Base-by-base conservation (phyloP, 1,140 invertebrate species). In the Maconellicoccus hirsutus region DNA sequence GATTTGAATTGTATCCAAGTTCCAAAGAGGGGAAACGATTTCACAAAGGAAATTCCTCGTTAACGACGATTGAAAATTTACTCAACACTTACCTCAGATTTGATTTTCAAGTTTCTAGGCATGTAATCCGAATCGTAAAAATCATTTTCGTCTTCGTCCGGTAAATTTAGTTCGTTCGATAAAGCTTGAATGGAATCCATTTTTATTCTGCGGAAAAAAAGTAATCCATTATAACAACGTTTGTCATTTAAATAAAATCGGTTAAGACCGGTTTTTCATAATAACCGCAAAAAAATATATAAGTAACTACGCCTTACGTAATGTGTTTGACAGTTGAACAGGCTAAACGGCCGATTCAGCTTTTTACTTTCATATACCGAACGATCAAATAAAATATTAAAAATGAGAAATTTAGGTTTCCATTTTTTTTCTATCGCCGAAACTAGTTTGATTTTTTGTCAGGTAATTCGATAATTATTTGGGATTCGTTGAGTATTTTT, bases 81-180 rank as follows among this genome's bases (percentile, higher is more conserved):
- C 29, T 33, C 29, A 52, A 16, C 12, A 52, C 42, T 52, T 52
- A 52, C 42, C 42, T 52, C 42, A 16, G 10, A 19, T 52, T 52
- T 52, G 12, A 52, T 52, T 52, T 14, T 52, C 6, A 52, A 52
- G 16, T 52, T 66, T 66, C 16, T 26, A 10, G 61, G 61, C 19
- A 23, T 66, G 21, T 66, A 66, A 8, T 66, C 61, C 19, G 19
- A 66, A 12, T 66, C 61, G 25, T 66, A 66, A 22, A 66, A 66
- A 66, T 66, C 61, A 25, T 66, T 66, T 66, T 66, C 61, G 16
- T 25, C 25, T 66, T 66, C 61, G 16, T 66, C 61, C 10, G 61
- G 61, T 23, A 66, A 66, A 66, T 66, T 22, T 23, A 66, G 10
- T 23, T 66, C 61, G 61, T 66, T 23, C 10, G 61, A 66, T 25